Conservation (phyloP, 1,140 invertebrate species). For the Hypsibius dujardini region DNA sequence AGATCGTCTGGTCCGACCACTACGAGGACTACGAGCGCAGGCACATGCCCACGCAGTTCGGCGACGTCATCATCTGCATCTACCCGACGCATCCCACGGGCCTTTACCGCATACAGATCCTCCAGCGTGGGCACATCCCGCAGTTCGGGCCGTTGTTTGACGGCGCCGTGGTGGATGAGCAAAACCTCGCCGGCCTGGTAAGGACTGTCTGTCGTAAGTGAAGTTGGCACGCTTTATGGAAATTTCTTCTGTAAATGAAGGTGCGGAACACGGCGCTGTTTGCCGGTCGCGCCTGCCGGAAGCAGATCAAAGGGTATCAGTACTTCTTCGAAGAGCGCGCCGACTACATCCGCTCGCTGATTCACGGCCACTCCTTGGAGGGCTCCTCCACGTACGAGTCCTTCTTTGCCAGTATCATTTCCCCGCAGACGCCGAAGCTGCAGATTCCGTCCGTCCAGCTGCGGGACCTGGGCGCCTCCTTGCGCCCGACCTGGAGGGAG, state of each 20-base stretch:
- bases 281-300: slow-evolving; percentile 24
- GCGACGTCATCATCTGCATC: slow-evolving; percentile 90
- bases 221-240: too few relatives aligned
- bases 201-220: slow-evolving; percentile 52
- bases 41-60: slow-evolving; percentile 96
- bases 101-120: slow-evolving; percentile 58
- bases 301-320: not conserved
- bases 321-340: slow-evolving; percentile 15
- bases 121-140: slow-evolving; percentile 66
- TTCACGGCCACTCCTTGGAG: not conserved
- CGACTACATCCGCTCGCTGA: not conserved
- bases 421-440: not conserved
- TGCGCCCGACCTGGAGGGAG: slow-evolving; percentile 7
- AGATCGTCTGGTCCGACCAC: slow-evolving; percentile 98
- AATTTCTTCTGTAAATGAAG: too few relatives aligned
- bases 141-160: slow-evolving; percentile 91
- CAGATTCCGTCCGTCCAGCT: not conserved
- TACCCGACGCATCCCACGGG: slow-evolving; percentile 64
- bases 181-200: slow-evolving; percentile 59
- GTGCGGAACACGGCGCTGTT: slow-evolving; percentile 27
- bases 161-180: slow-evolving; percentile 69
- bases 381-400: not conserved
- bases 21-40: slow-evolving; percentile 79
- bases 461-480: not conserved
- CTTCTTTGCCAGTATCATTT: not conserved